Evolutionary conservation across 2,888 invertebrate genomes (phyloP).

Genomic region (Auanema sp.): DNA sequence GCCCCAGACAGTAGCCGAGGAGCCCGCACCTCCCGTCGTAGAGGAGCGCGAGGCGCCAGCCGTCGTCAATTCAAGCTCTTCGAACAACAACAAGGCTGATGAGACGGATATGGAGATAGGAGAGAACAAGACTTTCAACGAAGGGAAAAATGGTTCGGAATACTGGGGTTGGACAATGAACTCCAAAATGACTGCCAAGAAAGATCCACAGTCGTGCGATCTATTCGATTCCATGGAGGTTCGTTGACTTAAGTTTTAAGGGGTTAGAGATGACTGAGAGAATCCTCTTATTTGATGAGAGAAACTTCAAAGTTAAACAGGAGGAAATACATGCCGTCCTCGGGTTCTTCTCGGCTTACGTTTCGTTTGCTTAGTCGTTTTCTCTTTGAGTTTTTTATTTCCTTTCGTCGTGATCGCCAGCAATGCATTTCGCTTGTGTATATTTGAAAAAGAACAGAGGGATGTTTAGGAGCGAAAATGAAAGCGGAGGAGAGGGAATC

Average conservation of each 20-base stretch:
- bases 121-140: conserved; percentile 23
- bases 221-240: conserved; percentile 35
- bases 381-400: too few relatives aligned
- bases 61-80: conserved; percentile 1
- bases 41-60: conserved; percentile 23
- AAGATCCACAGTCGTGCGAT: too few relatives aligned
- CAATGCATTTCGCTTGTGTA: too few relatives aligned
- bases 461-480: conserved; percentile 5
- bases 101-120: conserved; percentile 22
- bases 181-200: not conserved
- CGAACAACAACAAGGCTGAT: conserved; percentile 19
- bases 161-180: conserved; percentile 15
- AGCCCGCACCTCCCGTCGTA: conserved; percentile 18
- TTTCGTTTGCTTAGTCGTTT: too few relatives aligned
- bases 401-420: too few relatives aligned
- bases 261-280: not conserved
- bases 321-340: too few relatives aligned
- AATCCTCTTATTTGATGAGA: too few relatives aligned
- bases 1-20: conserved; percentile 14
- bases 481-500: not conserved
- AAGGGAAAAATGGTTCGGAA: conserved; percentile 30
- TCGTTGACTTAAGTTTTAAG: not conserved
- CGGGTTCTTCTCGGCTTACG: too few relatives aligned
- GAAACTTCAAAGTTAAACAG: too few relatives aligned
- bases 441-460: not conserved